These are phyloP conservation scores for Lasioglossum malachurum DNA, from an alignment of 2,888 invertebrate genomes.

Conservation along the genomic window DNA sequence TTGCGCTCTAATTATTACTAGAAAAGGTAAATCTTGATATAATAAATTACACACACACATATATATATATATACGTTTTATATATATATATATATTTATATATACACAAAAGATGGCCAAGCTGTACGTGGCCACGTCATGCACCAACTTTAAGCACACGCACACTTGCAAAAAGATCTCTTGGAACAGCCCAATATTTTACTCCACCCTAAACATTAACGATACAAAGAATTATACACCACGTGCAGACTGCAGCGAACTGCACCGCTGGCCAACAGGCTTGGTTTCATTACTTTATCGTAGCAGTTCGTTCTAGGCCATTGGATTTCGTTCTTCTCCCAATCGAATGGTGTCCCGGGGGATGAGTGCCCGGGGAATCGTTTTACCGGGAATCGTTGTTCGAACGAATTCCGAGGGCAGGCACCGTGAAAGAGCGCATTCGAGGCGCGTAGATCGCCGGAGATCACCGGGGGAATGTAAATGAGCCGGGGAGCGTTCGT, in stretches of 20 bases:
- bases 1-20: neutral
- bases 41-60: too few species aligned
- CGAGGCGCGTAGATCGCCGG: constrained; percentile 30
- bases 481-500: constrained; percentile 49
- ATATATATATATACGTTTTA: too few species aligned
- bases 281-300: constrained; percentile 12
- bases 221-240: neutral
- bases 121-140: neutral
- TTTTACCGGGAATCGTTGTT: neutral
- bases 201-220: neutral
- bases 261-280: neutral
- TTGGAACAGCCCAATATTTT: neutral
- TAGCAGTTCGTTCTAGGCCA: constrained; percentile 9
- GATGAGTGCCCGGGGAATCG: constrained; percentile 8
- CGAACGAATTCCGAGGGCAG: constrained; percentile 16
- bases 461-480: constrained; percentile 57
- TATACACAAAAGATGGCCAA: neutral
- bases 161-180: neutral
- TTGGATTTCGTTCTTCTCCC: neutral
- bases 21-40: too few species aligned
- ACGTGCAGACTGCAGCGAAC: neutral
- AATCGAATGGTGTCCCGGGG: neutral
- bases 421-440: constrained; percentile 18
- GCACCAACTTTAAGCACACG: neutral
- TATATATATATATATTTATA: too few species aligned